phyloP scores from a whole-genome alignment of 2,888 invertebrate species.

The Eupithecia subumbrata region DNA sequence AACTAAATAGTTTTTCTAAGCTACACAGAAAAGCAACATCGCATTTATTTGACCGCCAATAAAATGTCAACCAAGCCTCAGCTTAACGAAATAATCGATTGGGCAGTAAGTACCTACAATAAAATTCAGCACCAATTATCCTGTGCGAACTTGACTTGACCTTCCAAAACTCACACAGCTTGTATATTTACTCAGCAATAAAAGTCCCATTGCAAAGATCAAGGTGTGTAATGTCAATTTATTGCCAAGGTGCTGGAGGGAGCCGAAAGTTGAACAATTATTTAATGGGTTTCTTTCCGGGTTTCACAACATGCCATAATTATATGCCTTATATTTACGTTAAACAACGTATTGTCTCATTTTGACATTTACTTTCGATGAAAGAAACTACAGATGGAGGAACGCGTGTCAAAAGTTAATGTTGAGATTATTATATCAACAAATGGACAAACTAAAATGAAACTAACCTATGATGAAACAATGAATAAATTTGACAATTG shows the following conservation, averaged over 20 bases:
- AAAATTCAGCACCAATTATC: conserved; percentile 19
- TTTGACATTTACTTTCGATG: too few species aligned
- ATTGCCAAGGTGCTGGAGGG: conserved; percentile 39
- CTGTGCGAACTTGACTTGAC: conserved; percentile 31
- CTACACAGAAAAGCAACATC: background rate
- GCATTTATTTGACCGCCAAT: background rate
- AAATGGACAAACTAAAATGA: too few species aligned
- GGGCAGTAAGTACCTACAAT: conserved; percentile 13
- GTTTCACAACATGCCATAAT: too few species aligned
- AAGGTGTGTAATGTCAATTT: conserved; percentile 54
- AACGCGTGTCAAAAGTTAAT: too few species aligned
- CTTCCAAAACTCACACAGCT: conserved; percentile 26
- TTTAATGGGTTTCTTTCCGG: conserved; percentile 1
- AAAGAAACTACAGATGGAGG: too few species aligned
- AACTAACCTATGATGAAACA: too few species aligned
- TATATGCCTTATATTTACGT: too few species aligned
- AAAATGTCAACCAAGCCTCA: background rate
- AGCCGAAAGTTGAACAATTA: conserved; percentile 22
- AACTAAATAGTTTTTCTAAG: background rate
- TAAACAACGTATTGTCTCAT: too few species aligned
- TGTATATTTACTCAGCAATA: conserved; percentile 46
- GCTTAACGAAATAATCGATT: conserved; percentile 6
- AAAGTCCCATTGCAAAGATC: conserved; percentile 65
- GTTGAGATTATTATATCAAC: too few species aligned
- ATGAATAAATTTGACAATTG: too few species aligned